Percentiles rank a stretch among this genome's conserved stretches.
Conservation (phyloP, 2,797 vertebrate species). For the Naso thynnoides region DNA sequence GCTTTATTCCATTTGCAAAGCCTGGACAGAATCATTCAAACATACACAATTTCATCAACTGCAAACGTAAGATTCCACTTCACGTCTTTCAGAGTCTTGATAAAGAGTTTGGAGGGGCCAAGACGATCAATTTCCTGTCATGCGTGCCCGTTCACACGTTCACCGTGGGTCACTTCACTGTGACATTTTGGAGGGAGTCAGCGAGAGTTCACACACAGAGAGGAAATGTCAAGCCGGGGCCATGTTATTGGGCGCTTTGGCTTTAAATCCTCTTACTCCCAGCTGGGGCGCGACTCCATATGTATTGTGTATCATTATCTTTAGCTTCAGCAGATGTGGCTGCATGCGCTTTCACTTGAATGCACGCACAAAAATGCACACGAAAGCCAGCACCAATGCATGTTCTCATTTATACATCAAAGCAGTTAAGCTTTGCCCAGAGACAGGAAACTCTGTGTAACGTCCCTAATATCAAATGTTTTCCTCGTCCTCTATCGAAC, state of each 20-base stretch:
- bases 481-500: conserved; percentile 29
- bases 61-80: conserved; percentile 19
- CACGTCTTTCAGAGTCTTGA: conserved; percentile 1
- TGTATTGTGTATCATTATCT: conserved; percentile 37
- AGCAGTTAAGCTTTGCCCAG: conserved; percentile 21
- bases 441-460: conserved; percentile 49
- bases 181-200: conserved; percentile 76
- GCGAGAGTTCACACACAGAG: conserved; percentile 68
- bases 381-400: conserved; percentile 3
- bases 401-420: conserved; percentile 29
- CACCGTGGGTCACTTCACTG: conserved; percentile 31
- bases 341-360: conserved; percentile 25
- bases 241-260: conserved; percentile 57
- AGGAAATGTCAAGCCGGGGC: conserved; percentile 74
- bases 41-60: conserved; percentile 24
- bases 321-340: conserved; percentile 34
- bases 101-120: conserved; percentile 19
- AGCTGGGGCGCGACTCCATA: conserved; percentile 51
- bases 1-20: conserved; percentile 3
- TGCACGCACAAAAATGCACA: conserved; percentile 26
- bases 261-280: conserved; percentile 57
- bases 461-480: conserved; percentile 49
- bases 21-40: conserved; percentile 20
- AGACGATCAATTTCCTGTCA: conserved; percentile 39
- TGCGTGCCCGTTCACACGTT: conserved; percentile 41